phyloP scores from a whole-genome alignment of 2,888 invertebrate genomes.

The Ophraella communa region DNA sequence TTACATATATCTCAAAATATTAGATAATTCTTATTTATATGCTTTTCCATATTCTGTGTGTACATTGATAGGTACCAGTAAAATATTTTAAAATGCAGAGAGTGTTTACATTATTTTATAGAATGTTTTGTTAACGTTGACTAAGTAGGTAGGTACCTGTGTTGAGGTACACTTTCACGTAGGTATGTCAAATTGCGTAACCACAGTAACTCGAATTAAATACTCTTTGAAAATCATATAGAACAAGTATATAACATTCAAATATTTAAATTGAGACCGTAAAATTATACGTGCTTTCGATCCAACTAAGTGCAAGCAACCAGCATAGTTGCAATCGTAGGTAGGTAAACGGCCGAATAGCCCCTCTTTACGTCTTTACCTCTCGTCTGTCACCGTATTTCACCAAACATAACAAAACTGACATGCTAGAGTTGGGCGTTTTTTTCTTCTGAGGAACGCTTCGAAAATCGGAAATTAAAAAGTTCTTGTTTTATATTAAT shows the following conservation, averaged over 20 bases:
- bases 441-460: not conserved
- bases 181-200: not conserved
- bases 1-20: not conserved
- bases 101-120: not conserved
- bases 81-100: not conserved
- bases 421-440: not conserved
- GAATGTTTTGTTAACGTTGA: not conserved
- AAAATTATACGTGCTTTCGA: constrained; percentile 16
- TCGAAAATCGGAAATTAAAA: no score
- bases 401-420: constrained; percentile 17
- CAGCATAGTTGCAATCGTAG: constrained; percentile 26
- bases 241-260: not conserved
- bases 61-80: not conserved
- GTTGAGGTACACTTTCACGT: not conserved
- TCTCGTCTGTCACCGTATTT: constrained; percentile 3
- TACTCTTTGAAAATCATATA: not conserved
- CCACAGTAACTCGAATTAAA: not conserved
- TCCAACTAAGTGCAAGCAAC: constrained; percentile 18
- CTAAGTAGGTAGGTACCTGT: not conserved
- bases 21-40: not conserved
- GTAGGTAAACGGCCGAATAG: constrained; percentile 39
- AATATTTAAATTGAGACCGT: not conserved
- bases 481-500: no score
- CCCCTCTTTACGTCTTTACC: constrained; percentile 23
- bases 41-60: not conserved